Evolutionary conservation across 2,888 invertebrate species (phyloP), one percentile per base, ranked within the genome.

Genomic region (Apotomis capreana): DNA sequence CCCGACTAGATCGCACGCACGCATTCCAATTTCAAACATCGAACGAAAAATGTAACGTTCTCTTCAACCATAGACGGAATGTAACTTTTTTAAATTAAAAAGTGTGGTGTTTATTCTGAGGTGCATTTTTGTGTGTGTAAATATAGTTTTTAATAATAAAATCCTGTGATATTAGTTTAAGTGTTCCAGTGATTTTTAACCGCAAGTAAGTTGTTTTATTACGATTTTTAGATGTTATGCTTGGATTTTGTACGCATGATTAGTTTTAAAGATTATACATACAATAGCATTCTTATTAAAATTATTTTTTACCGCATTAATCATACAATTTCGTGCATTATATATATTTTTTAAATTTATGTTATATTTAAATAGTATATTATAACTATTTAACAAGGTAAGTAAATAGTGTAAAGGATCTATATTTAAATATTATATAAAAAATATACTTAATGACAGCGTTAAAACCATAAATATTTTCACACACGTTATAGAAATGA

Each of bases 121-220:
- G 83, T 85, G 81, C 76, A 77, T 75, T 78, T 76, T 78, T 76
- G 83, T 84, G 84, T 74, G 83, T 84, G 82, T 79, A 79, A 74
- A 77, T 83, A 76, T 40, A 75, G 76, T 74, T 73, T 76, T 77
- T 77, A 80, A 81, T 81, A 76, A 78, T 87, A 88, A 89, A 91
- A 92, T 91, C 90, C 92, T 92, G 92, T 92, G 92, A 92, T 92
- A 92, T 88, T 92, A 91, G 87, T 82, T 78, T 89, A 89, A 89
- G 87, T 79, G 80, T 68, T 74, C 78, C 83, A 77, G 83, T 80
- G 82, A 78, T 77, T 76, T 76, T 67, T 79, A 74, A 79, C 77
- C 70, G 83, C 86, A 91, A 90, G 92, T 92, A 74, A 92, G 92
- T 92, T 84, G 82, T 76, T 74, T 75, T 70, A 68, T 73, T 49